Percentiles rank a stretch among this genome's conserved stretches.
phyloP scores from a whole-genome alignment of 1,140 invertebrate genomes.

The Lethocerus indicus region DNA sequence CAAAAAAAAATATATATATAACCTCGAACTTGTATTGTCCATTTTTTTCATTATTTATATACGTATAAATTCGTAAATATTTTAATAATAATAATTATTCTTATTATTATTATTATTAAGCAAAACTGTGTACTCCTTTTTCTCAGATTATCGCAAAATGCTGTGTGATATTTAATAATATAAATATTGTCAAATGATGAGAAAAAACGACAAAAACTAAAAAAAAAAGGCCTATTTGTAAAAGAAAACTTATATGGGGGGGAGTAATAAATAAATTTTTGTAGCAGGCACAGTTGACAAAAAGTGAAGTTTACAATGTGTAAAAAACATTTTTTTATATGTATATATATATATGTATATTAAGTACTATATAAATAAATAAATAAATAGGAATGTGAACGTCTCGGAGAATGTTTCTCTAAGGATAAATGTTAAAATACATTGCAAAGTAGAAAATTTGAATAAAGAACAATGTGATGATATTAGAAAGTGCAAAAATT shows the following conservation, averaged over 20 bases:
- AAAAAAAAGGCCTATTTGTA: constrained; percentile 8
- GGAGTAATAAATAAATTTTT: not conserved
- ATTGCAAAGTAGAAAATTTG: constrained; percentile 10
- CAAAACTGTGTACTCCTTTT: constrained; percentile 1
- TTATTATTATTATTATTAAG: too few relatives aligned
- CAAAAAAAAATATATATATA: not conserved
- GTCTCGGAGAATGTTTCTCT: not conserved
- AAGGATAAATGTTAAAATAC: not conserved
- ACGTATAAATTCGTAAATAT: too few relatives aligned
- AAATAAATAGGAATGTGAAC: not conserved
- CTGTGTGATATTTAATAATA: constrained; percentile 8
- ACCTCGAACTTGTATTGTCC: not conserved
- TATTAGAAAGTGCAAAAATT: constrained; percentile 4
- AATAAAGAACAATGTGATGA: constrained; percentile 1
- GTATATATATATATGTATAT: constrained; percentile 2
- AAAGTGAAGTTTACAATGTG: constrained; percentile 1
- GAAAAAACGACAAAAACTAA: not conserved
- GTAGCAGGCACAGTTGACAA: not conserved
- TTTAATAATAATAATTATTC: too few relatives aligned
- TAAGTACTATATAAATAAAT: not conserved
- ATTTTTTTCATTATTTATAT: too few relatives aligned
- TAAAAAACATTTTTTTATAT: constrained; percentile 2
- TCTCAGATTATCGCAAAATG: constrained; percentile 1
- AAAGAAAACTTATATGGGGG: constrained; percentile 1
- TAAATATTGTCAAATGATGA: too few relatives aligned